Evolutionary conservation across 2,797 vertebrate genomes (phyloP), one percentile per base, ranked within the genome.

Genomic region (Chaunax sp.): DNA sequence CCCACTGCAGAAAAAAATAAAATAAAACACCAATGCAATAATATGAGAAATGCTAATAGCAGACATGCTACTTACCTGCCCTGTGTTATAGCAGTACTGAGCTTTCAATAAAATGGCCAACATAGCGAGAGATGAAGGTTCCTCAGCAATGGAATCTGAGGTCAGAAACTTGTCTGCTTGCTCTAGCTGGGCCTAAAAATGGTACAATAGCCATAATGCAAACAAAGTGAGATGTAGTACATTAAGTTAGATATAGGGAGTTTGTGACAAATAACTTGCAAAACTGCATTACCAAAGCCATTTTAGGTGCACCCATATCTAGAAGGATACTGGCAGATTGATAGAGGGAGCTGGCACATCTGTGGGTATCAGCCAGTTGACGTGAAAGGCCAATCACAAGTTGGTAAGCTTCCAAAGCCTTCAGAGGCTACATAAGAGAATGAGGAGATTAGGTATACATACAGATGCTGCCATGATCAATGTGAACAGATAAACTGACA

Each of bases 331-430:
- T 93, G 62, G 93, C 89, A 25, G 95, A 81, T 2, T 95, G 95
- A 80, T 95, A 96, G 37, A 95, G 90, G 38, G 92, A 89, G 2
- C 53, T 52, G 10, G 92, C 90, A 11, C 62, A 84, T 64, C 87
- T 88, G 0, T 89, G 82, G 0, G 37, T 51, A 64, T 98, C 96
- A 18, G 83, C 87, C 0, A 94, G 82, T 0, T 77, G 76, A 4
- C 30, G 52, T 30, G 91, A 94, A 19, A 96, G 79, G 5, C 62
- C 69, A 15, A 68, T 76, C 3, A 93, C 74, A 49, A 97, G 93
- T 33, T 92, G 87, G 81, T 95, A 94, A 55, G 92, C 92, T 76
- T 96, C 94, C 63, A 97, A 70, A 64, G 96, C 95, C 78, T 95
- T 93, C 11, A 98, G 72, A 6, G 95, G 94, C 97, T 98, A 28